A percentile compares a stretch with the other conserved stretches of the same genome.
Conservation (phyloP, 2,113 vertebrate genomes). For the Percopsis transmontana region DNA sequence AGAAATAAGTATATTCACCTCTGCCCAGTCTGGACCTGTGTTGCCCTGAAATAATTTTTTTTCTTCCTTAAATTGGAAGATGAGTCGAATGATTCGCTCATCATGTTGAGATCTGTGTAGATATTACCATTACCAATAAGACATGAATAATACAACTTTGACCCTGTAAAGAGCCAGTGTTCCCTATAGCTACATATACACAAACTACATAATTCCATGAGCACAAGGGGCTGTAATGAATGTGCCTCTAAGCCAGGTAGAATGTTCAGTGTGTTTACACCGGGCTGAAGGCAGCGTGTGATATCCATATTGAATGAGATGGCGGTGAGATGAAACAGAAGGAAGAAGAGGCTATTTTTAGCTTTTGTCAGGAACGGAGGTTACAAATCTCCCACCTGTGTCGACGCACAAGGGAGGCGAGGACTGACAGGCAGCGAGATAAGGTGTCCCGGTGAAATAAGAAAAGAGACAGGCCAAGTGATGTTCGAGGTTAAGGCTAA, state of each 20-base stretch:
- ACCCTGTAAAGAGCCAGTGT: slow-evolving; percentile 18
- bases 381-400: slow-evolving; percentile 34
- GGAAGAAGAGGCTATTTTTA: slow-evolving; percentile 61
- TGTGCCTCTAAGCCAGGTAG: slow-evolving; percentile 61
- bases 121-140: slow-evolving; percentile 27
- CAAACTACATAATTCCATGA: slow-evolving; percentile 49
- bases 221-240: slow-evolving; percentile 55
- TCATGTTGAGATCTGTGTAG: not conserved
- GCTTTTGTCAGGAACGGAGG: slow-evolving; percentile 64
- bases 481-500: slow-evolving; percentile 29
- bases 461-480: slow-evolving; percentile 25
- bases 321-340: slow-evolving; percentile 51
- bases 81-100: not conserved
- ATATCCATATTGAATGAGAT: slow-evolving; percentile 68
- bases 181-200: slow-evolving; percentile 46
- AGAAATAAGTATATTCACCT: not conserved
- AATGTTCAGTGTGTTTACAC: slow-evolving; percentile 54
- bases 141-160: slow-evolving; percentile 47
- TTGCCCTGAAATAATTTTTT: too few relatives aligned
- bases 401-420: slow-evolving; percentile 3
- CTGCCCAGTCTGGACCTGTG: too few relatives aligned
- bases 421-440: slow-evolving; percentile 21
- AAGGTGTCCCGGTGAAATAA: slow-evolving; percentile 19
- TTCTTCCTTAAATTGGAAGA: not conserved
- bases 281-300: slow-evolving; percentile 46